Evolutionary conservation across 2,888 invertebrate genomes (phyloP), one percentile per base, ranked within the genome.

Genomic region (Desoria tigrina): DNA sequence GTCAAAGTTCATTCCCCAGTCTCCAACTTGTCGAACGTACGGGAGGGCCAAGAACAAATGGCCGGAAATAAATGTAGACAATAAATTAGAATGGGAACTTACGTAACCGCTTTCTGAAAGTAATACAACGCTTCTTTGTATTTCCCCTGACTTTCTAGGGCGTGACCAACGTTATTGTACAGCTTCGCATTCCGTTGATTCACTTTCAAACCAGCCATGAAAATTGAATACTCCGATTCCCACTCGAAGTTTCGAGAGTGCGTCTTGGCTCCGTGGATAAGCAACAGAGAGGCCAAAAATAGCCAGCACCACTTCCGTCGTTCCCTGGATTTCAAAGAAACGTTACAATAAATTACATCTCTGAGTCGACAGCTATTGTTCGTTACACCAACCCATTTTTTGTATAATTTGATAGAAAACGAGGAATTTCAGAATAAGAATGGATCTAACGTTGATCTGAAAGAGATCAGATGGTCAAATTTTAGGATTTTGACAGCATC

Each of bases 81-180:
- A 32, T 32, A 11, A 32, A 4, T 24, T 51, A 24, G 45, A 37
- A n/a, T n/a, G 14, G 32, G 3, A n/a, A 68, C 78, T 77, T 76
- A 84, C 84, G 81, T 86, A 24, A 93, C 93, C 16, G 96, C 96
- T 77, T 92, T 91, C 79, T 92, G 88, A 81, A 96, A 96, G 82
- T 93, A 97, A 71, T 87, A 85, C 65, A 97, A 82, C 0, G 97
- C 96, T 79, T 94, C 93, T 54, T 81, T 80, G 77, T 83, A 86
- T 58, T 82, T 81, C 1, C 84, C 85, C 77, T 87, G 85, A 71
- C 86, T 89, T 83, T 97, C 96, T 75, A 97, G 82, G 0, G 95
- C 94, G 81, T 97, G 96, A 0, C 96, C 97, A 1, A 97, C 95
- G 81, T 97, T 97, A 82, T 97, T 97, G 82, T 92, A 97, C 26